Percentiles rank a stretch among this genome's conserved stretches.
Conservation (phyloP, 2,113 vertebrate genomes). For the Ahaetulla prasina region DNA sequence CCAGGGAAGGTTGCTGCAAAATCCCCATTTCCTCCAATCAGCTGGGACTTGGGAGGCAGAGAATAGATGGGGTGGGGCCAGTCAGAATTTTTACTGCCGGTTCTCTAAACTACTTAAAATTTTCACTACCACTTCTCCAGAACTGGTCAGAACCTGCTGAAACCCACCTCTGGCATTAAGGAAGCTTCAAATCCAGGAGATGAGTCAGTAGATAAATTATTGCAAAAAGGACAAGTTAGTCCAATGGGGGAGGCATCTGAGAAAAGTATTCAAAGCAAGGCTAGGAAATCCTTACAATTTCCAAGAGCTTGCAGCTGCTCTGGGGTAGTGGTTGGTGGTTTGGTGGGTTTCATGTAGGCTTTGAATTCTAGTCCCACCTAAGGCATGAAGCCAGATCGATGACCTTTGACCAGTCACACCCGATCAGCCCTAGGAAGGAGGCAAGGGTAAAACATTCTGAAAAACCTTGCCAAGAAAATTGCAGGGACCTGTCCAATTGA, state of each 20-base stretch:
- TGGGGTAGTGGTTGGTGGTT: not conserved
- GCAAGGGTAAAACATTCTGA: not conserved
- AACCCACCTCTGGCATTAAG: too few relatives aligned
- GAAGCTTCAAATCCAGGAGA: not conserved
- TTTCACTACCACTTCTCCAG: too few relatives aligned
- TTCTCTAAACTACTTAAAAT: too few relatives aligned
- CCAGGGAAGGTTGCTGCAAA: too few relatives aligned
- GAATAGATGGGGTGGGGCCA: too few relatives aligned
- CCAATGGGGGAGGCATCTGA: not conserved
- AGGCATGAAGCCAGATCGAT: not conserved
- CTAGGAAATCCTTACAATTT: not conserved
- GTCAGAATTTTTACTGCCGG: too few relatives aligned
- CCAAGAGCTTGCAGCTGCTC: not conserved
- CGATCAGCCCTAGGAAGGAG: not conserved
- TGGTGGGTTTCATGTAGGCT: too few relatives aligned
- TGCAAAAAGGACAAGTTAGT: not conserved
- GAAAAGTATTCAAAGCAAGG: not conserved
- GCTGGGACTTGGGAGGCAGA: too few relatives aligned
- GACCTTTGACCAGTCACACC: not conserved
- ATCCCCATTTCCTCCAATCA: too few relatives aligned
- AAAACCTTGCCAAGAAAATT: not conserved
- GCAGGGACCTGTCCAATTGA: not conserved
- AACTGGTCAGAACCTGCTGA: too few relatives aligned
- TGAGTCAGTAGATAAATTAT: not conserved
- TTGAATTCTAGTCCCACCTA: not conserved